These are phyloP conservation scores for Hydrophis major DNA, from an alignment of 2,797 vertebrate species.

Conservation along the genomic window DNA sequence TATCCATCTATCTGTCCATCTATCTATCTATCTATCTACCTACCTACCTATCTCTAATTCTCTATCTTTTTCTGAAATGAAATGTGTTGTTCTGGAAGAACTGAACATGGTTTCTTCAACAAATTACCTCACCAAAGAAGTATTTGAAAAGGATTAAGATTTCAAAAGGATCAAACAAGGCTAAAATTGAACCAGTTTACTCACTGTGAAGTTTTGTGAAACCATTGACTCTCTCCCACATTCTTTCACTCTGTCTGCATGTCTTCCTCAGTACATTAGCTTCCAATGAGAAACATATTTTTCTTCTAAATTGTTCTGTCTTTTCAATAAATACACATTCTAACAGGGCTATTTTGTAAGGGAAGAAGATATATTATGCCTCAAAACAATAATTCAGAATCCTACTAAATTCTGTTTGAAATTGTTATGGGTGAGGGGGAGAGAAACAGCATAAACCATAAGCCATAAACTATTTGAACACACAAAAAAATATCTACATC, in stretches of 20 bases:
- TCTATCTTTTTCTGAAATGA: background rate
- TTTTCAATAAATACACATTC: background rate
- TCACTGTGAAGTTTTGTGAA: background rate
- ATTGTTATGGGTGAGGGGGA: background rate
- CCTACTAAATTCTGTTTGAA: background rate
- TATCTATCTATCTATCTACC: too few species aligned
- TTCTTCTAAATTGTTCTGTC: constrained; percentile 3
- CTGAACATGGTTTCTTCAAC: background rate
- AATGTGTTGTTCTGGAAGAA: background rate
- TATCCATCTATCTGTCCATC: rapidly evolving
- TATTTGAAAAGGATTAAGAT: constrained; percentile 3
- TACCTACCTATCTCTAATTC: background rate
- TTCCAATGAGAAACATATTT: constrained; percentile 12
- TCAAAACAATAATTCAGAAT: background rate
- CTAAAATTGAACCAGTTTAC: background rate
- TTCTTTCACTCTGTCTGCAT: background rate
- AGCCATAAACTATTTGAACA: background rate
- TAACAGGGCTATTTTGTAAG: background rate
- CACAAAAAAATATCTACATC: background rate
- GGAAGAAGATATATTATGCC: background rate
- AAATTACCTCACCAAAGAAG: background rate
- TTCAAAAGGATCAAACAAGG: background rate
- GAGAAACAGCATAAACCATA: background rate
- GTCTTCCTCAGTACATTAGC: constrained; percentile 18
- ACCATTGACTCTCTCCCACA: background rate